Evolutionary conservation across 1,140 invertebrate species (phyloP), one percentile per base, ranked within the genome.

Genomic region (Tetramorium simillimum): DNA sequence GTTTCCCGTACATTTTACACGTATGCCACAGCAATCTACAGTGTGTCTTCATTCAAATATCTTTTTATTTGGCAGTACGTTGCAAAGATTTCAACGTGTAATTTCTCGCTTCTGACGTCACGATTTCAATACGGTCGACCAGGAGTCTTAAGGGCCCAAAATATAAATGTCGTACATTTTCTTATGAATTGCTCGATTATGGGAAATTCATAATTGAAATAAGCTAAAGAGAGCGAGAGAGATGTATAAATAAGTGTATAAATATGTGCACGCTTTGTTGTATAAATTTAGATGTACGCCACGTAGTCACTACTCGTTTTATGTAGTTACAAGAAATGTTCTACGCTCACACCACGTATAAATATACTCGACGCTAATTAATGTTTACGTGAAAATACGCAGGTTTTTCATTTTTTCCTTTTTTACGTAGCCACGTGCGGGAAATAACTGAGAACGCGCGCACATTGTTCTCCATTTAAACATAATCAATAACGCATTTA

Each of bases 401-500:
- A 21, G 33, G 43, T 46, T 46, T 46, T 46, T 46, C 21, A 24
- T 7, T 76, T 60, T 60, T 76, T 75, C 10, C 14, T 28, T 24
- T 76, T 60, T 60, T 43, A 28, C 2, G 12, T 58, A 40, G 14
- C 49, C 53, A 18, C 51, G 75, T 40, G 16, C 53, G 16, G 24
- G 21, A 40, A 75, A 21, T 37, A 56, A 16, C 6, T 51, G 12
- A n/a, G 33, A 77, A 3, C 3, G 28, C 5, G 6, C 37, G 24
- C 21, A 10, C 24, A 28, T 63, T 43, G 24, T 28, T 78, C 43
- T 65, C 40, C 4, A 49, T 65, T 78, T 49, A 46, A 21, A 49
- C 40, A 21, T 49, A 65, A 77, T 77, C 75, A 46, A 78, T 65
- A 65, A 78, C 3, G 12, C 40, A 49, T 65, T 65, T 65, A 78